Percentiles rank a stretch among this genome's conserved stretches.
phyloP scores from a whole-genome alignment of 2,888 invertebrate species.

The Caenorhabditis virilis region DNA sequence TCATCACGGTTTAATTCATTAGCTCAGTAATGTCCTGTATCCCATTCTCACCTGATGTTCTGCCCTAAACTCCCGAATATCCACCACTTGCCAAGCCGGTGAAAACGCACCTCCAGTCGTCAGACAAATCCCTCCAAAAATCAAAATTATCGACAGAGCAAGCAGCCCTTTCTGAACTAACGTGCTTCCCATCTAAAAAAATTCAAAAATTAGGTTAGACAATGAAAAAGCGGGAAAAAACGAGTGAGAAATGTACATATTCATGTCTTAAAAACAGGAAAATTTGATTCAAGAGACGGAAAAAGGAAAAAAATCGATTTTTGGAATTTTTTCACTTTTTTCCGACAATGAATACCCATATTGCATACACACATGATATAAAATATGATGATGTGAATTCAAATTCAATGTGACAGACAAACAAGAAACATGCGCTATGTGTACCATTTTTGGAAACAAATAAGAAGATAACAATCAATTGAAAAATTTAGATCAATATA shows the following conservation, averaged over 20 bases:
- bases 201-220: neutral
- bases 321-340: conserved; percentile 18
- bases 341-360: too few relatives aligned
- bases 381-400: conserved; percentile 7
- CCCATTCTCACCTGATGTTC: conserved; percentile 66
- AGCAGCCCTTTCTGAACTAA: conserved; percentile 60
- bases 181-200: conserved; percentile 41
- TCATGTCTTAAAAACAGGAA: neutral
- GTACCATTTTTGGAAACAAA: neutral
- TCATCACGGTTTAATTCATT: neutral
- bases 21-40: too few relatives aligned
- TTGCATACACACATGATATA: too few relatives aligned
- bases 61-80: conserved; percentile 66
- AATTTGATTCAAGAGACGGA: neutral
- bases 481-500: neutral
- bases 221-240: conserved; percentile 2
- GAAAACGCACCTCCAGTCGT: conserved; percentile 59
- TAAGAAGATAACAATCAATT: neutral
- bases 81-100: conserved; percentile 67
- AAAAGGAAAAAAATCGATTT: neutral
- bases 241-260: too few relatives aligned
- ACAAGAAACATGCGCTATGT: neutral
- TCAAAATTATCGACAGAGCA: conserved; percentile 62
- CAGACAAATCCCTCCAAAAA: conserved; percentile 58
- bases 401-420: neutral